phyloP scores from a whole-genome alignment of 2,797 vertebrate genomes.

The Lepus townsendii region DNA sequence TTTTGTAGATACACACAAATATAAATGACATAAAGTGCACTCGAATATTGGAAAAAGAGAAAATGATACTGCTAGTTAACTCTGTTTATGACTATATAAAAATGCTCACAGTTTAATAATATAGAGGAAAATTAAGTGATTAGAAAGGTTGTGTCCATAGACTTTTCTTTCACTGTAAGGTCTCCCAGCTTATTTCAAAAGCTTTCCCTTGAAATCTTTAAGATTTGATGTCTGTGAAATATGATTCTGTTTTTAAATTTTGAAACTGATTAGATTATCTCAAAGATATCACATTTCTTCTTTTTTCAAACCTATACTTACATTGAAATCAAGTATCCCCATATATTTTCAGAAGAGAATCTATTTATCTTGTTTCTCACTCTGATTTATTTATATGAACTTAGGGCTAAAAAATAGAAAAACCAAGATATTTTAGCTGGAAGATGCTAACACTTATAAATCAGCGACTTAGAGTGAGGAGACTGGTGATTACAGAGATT shows the following conservation, averaged over 20 bases:
- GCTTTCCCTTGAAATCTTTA: too few species aligned
- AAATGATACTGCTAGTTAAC: conserved; percentile 10
- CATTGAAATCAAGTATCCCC: neutral
- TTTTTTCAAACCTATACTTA: conserved; percentile 21
- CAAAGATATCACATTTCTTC: neutral
- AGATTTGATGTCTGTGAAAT: neutral
- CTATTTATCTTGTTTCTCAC: neutral
- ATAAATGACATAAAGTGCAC: neutral
- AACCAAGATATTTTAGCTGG: neutral
- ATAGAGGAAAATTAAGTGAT: neutral
- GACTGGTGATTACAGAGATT: neutral
- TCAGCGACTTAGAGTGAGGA: neutral
- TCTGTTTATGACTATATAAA: neutral
- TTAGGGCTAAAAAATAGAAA: neutral
- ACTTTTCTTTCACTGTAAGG: neutral
- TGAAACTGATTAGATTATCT: neutral
- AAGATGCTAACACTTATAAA: neutral
- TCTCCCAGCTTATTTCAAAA: neutral
- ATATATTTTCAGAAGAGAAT: neutral
- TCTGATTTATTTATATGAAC: neutral
- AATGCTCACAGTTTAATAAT: neutral
- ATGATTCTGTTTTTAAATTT: conserved; percentile 31
- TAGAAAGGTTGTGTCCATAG: neutral
- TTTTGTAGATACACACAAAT: neutral
- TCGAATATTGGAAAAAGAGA: neutral